Conservation (phyloP, 2,888 invertebrate genomes). For the Philaethria dido region DNA sequence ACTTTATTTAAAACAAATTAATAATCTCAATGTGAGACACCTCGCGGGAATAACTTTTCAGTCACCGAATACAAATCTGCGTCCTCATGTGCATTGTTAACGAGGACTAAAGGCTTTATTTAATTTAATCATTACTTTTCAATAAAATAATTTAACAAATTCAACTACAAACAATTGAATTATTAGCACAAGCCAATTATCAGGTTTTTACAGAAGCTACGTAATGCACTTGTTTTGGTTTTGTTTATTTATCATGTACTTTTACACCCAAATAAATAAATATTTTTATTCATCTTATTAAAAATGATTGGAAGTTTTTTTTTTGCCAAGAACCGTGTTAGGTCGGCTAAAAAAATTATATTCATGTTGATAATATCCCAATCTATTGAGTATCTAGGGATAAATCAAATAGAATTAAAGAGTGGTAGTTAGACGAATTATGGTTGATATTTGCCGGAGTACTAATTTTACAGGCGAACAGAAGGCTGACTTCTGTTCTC, state of each 20-base stretch:
- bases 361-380: too few relatives aligned
- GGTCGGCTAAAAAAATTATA: too few relatives aligned
- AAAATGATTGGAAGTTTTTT: too few relatives aligned
- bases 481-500: too few relatives aligned
- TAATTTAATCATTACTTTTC: conserved; percentile 7
- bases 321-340: too few relatives aligned
- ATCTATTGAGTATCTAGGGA: too few relatives aligned
- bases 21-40: neutral
- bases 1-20: neutral
- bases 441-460: too few relatives aligned
- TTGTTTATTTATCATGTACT: neutral
- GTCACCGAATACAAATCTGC: neutral
- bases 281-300: too few relatives aligned
- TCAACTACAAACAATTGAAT: conserved; percentile 2
- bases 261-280: too few relatives aligned
- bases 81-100: neutral
- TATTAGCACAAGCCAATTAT: neutral
- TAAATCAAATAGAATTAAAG: too few relatives aligned
- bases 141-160: neutral
- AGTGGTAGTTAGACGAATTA: too few relatives aligned
- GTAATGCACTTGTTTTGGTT: neutral
- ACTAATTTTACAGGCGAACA: too few relatives aligned
- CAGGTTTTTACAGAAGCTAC: neutral
- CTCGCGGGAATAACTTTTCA: conserved; percentile 11
- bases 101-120: conserved; percentile 3